phyloP scores from a whole-genome alignment of 2,888 invertebrate genomes.

The Acholoe squamosa region DNA sequence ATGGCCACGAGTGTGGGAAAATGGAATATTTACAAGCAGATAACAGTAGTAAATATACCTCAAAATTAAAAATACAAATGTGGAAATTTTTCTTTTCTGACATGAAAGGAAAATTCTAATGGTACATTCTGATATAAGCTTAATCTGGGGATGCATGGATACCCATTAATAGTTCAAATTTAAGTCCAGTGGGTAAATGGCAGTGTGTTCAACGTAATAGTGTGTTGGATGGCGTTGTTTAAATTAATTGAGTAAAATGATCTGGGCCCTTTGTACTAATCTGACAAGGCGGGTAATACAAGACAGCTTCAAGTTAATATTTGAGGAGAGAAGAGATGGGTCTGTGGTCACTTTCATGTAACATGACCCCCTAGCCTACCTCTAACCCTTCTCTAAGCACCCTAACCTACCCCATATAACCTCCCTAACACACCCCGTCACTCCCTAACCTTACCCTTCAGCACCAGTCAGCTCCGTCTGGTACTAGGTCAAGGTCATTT shows the following conservation, averaged over 20 bases:
- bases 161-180: too few species aligned
- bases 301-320: conserved; percentile 5
- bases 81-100: too few species aligned
- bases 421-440: background rate
- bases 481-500: background rate
- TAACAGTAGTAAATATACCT: too few species aligned
- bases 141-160: too few species aligned
- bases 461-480: background rate
- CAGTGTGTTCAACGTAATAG: background rate
- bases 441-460: background rate
- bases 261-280: background rate
- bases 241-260: conserved; percentile 29
- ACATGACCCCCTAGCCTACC: background rate
- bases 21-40: too few species aligned
- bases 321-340: background rate
- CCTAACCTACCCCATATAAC: background rate
- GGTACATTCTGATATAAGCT: too few species aligned
- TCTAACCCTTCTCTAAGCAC: conserved; percentile 18
- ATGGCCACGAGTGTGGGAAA: too few species aligned
- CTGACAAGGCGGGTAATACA: background rate
- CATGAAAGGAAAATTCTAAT: too few species aligned
- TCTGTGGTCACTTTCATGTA: background rate
- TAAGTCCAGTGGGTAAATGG: background rate
- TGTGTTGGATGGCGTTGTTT: background rate
- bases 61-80: too few species aligned